These are phyloP conservation scores for Leptinotarsa rubiginosa DNA, from an alignment of 2,888 invertebrate species.

Conservation along the genomic window DNA sequence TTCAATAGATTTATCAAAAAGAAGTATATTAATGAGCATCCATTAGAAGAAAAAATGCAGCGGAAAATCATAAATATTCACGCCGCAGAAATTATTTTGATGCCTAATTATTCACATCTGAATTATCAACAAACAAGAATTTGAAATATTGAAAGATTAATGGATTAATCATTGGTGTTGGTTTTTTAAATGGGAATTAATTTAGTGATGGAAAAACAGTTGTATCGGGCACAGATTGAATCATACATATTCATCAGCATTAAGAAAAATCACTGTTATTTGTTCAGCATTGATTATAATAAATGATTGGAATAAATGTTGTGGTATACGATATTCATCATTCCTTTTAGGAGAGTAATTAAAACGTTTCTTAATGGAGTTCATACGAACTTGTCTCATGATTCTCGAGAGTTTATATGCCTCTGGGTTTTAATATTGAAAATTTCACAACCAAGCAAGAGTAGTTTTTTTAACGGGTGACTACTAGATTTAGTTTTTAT, in stretches of 20 bases:
- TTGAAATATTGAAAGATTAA: constrained; percentile 13
- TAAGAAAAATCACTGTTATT: neutral
- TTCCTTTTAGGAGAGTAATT: neutral
- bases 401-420: neutral
- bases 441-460: neutral
- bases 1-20: constrained; percentile 2
- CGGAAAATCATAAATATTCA: constrained; percentile 1
- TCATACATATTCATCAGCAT: constrained; percentile 9
- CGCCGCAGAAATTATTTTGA: neutral
- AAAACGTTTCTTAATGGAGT: neutral
- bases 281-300: constrained; percentile 1
- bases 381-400: constrained; percentile 1
- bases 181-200: neutral
- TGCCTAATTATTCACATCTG: neutral
- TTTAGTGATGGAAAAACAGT: neutral
- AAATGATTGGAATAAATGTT: neutral
- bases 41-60: constrained; percentile 8
- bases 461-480: too few species aligned
- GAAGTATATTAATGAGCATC: constrained; percentile 7
- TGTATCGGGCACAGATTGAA: neutral
- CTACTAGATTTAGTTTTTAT: too few species aligned
- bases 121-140: neutral
- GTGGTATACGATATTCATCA: neutral
- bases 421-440: neutral
- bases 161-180: neutral